These are phyloP conservation scores for Centruroides sculpturatus DNA, from an alignment of 1,140 invertebrate genomes.

Conservation along the genomic window DNA sequence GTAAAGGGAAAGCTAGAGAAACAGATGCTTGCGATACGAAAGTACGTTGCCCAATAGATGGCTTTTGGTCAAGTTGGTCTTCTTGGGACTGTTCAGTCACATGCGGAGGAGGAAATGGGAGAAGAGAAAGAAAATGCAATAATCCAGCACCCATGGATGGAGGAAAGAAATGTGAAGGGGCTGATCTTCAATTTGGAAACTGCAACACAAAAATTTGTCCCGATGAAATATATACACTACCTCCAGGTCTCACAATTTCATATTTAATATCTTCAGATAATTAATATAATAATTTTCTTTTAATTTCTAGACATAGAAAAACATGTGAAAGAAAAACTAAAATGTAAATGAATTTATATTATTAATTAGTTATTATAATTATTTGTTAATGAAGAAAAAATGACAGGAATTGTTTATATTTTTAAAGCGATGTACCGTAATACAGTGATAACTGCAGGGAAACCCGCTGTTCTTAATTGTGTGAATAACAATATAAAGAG, in stretches of 20 bases:
- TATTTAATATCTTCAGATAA: too few species aligned
- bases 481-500: too few species aligned
- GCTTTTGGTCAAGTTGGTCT: constrained; percentile 6
- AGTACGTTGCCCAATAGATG: constrained; percentile 5
- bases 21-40: constrained; percentile 7
- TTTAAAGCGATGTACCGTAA: too few species aligned
- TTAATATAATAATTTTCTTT: too few species aligned
- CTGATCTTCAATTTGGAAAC: background rate
- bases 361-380: too few species aligned
- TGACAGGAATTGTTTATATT: too few species aligned
- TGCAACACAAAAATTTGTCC: constrained; percentile 8
- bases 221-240: constrained; percentile 9
- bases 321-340: too few species aligned
- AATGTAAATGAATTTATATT: too few species aligned
- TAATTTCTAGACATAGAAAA: too few species aligned
- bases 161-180: constrained; percentile 3
- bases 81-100: constrained; percentile 3
- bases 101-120: constrained; percentile 8
- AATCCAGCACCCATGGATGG: constrained; percentile 4
- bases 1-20: background rate
- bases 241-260: background rate
- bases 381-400: too few species aligned
- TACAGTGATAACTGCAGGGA: too few species aligned
- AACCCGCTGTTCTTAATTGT: too few species aligned
- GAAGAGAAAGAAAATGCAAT: constrained; percentile 1